Base-by-base conservation (phyloP, 2,113 vertebrate genomes). In the Catharus bicknelli region DNA sequence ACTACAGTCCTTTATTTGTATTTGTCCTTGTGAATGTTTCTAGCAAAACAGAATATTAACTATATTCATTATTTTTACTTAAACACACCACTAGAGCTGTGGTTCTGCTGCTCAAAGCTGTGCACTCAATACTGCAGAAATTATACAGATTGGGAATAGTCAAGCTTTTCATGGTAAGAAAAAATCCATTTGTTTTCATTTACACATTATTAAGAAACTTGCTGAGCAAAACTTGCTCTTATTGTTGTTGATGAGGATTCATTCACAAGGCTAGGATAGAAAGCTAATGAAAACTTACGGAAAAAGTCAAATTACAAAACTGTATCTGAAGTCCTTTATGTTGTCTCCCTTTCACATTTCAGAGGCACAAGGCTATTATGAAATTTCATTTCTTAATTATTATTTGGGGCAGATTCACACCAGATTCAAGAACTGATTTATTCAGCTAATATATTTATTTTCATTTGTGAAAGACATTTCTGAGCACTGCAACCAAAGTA, bases 121-220 rank as follows among this genome's bases (percentile, higher is more conserved):
- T 14, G 53, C 47, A 72, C 16, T 76, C 85, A 38, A 26, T 84
- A 83, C 10, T 82, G 74, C 38, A 83, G 78, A 91, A 82, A 51
- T 63, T 14, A 67, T 43, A 58, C 0, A 75, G 34, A 68, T 4
- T 63, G 19, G 48, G 27, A 92, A 84, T 19, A 89, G 43, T 11
- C 30, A 84, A 75, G 27, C 10, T 83, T 69, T 82, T 64, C 70
- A 61, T 10, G 3, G 34, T 22, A 45, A 42, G 54, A 88, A 94
- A 70, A 93, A 59, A 80, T 10, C 64, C 0, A 83, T 86, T 90
- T 83, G 7, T 90, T 94, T 90, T 83, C 32, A 86, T 79, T 88
- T 95, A 79, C 70, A 73, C 8, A n/a, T 77, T 85, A 91, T 85
- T 87, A 94, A 62, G 70, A 85, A 79, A 73, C 42, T 82, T 82